These are phyloP conservation scores for Silurus glanis DNA, from an alignment of 2,113 vertebrate species.

Conservation along the genomic window DNA sequence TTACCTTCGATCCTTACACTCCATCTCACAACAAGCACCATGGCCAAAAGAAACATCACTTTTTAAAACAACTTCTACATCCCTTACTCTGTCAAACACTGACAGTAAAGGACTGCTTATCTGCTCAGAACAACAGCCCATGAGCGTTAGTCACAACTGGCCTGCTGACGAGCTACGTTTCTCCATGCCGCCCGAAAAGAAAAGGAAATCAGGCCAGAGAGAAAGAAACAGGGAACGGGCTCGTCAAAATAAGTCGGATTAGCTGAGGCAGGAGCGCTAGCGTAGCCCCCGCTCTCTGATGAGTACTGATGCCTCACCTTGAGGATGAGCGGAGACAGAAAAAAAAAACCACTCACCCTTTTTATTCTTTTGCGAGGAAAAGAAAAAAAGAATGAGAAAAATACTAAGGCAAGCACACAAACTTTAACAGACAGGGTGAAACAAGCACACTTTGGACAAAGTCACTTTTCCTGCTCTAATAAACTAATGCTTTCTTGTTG, in stretches of 20 bases:
- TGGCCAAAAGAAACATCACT: conserved; percentile 17
- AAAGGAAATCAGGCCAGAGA: conserved; percentile 11
- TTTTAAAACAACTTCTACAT: conserved; percentile 36
- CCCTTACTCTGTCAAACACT: conserved; percentile 24
- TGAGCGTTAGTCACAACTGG: conserved; percentile 24
- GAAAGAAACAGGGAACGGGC: conserved; percentile 15
- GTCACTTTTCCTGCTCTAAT: neutral
- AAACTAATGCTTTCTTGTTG: neutral
- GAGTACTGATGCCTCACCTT: conserved; percentile 37
- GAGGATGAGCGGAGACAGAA: conserved; percentile 23
- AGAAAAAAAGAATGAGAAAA: neutral
- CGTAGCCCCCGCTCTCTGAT: neutral
- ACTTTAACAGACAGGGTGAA: neutral
- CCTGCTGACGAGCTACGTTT: conserved; percentile 3
- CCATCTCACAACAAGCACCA: conserved; percentile 18
- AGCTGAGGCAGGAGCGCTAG: neutral
- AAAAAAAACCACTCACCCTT: neutral
- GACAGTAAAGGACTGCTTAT: conserved; percentile 48
- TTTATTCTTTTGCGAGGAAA: neutral
- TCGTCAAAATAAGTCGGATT: conserved; percentile 23
- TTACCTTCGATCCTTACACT: conserved; percentile 10
- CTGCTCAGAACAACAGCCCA: conserved; percentile 47
- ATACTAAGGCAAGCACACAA: neutral
- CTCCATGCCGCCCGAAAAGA: neutral
- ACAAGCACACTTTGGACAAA: neutral